Evolutionary conservation across 2,888 invertebrate genomes (phyloP), one percentile per base, ranked within the genome.

Genomic region (Drosophila falleni): DNA sequence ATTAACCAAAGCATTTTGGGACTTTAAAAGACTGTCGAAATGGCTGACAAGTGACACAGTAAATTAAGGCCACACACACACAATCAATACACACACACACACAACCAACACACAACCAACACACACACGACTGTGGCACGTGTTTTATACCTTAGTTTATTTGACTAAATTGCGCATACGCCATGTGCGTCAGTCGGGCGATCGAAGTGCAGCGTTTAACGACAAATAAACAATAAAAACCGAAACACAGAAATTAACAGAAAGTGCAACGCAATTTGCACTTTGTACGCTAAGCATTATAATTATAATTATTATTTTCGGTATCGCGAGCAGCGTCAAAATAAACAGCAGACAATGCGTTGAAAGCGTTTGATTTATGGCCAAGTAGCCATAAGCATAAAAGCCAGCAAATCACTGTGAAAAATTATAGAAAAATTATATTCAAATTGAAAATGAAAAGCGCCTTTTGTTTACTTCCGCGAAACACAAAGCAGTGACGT

Each of bases 401-500:
- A 39, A 46, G 39, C 64, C 41, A 58, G 31, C 47, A 71, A 46
- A 71, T 71, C 49, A 54, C 39, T 29, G 37, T 10, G 47, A 53
- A 42, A 6, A 26, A 50, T 42, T 50, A 63, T 53, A 49, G 2
- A 4, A 42, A 16, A 56, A 61, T n/a, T n/a, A n/a, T n/a, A n/a
- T n/a, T n/a, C n/a, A n/a, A n/a, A n/a, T n/a, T 56, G 67, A 65
- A 70, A 64, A 46, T 59, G 69, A 71, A 80, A 69, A 73, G 47
- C 26, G 16, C 23, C 19, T 37, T 74, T 74, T 84, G 88, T 87
- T 88, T 88, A 89, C 84, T 87, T 87, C 89, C 86, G 85, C 71
- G 84, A 75, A 87, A 78, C 73, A 82, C 73, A 86, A 81, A 77
- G 80, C 79, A 50, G 69, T 89, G 89, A 87, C 89, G 89, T 89